Evolutionary conservation across 2,888 invertebrate genomes (phyloP).

Genomic region (Cephus rjabovi): DNA sequence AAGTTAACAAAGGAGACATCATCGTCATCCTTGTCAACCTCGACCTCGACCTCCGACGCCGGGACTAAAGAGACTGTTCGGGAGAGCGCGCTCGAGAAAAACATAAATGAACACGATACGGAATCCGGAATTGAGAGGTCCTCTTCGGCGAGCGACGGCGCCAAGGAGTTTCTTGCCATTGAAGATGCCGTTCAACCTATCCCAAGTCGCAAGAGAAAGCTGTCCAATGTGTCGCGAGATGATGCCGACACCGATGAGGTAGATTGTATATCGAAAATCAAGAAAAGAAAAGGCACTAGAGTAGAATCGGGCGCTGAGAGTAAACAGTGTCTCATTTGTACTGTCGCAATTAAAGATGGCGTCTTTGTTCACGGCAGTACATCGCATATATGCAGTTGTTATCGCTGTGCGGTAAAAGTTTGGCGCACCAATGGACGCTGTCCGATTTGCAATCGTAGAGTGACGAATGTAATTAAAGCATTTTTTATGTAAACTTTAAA

Average conservation of each 20-base stretch:
- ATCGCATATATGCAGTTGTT: slow-evolving; percentile 79
- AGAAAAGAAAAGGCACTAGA: background rate
- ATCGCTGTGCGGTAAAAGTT: slow-evolving; percentile 76
- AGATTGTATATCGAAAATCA: background rate
- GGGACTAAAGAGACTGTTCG: background rate
- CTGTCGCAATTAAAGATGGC: slow-evolving; percentile 74
- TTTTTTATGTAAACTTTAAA: slow-evolving; percentile 55
- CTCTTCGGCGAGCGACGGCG: slow-evolving; percentile 10
- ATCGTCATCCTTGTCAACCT: background rate
- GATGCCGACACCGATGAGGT: background rate
- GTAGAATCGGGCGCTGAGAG: slow-evolving; percentile 40
- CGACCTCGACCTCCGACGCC: background rate
- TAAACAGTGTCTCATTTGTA: slow-evolving; percentile 73
- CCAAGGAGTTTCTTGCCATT: slow-evolving; percentile 6
- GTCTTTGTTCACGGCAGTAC: slow-evolving; percentile 77
- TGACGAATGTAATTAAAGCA: slow-evolving; percentile 75
- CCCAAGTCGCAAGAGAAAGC: background rate
- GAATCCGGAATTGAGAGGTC: background rate
- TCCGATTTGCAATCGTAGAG: slow-evolving; percentile 77
- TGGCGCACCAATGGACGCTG: slow-evolving; percentile 75
- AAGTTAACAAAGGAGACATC: slow-evolving; percentile 11
- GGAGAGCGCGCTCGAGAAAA: background rate
- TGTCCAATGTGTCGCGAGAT: background rate
- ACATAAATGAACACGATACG: background rate
- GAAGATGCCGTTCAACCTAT: background rate